Conservation (phyloP, 2,888 invertebrate species). For the Fabriciana adippe region DNA sequence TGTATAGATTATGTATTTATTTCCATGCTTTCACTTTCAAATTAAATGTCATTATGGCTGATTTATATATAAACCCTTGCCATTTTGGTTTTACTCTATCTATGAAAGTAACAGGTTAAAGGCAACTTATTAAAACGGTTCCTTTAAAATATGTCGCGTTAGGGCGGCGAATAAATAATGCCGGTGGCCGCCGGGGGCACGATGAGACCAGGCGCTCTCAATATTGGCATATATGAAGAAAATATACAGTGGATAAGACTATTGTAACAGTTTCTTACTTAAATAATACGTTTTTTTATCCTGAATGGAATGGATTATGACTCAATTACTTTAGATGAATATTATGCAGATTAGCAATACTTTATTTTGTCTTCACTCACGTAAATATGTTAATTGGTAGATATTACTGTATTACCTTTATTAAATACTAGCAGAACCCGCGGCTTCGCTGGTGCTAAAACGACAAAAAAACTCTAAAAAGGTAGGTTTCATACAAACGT, state of each 20-base stretch:
- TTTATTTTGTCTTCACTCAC: no score
- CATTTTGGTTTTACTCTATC: constrained; percentile 42
- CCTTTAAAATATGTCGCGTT: constrained; percentile 79
- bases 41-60: background rate
- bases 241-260: constrained; percentile 29
- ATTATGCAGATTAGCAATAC: no score
- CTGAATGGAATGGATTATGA: background rate
- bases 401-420: no score
- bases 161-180: constrained; percentile 72
- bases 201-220: constrained; percentile 30
- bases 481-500: no score
- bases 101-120: constrained; percentile 61
- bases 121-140: constrained; percentile 77
- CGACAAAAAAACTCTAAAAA: no score
- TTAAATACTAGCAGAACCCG: no score
- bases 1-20: background rate
- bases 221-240: constrained; percentile 45
- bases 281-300: background rate
- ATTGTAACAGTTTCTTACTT: background rate
- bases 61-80: constrained; percentile 15
- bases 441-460: no score
- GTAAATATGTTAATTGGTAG: no score
- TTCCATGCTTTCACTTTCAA: background rate
- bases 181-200: constrained; percentile 51
- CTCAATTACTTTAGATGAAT: no score